Percentiles rank a stretch among this genome's conserved stretches.
Evolutionary conservation across 1,140 invertebrate genomes (phyloP).

Genomic region (Zaprionus lachaisei): DNA sequence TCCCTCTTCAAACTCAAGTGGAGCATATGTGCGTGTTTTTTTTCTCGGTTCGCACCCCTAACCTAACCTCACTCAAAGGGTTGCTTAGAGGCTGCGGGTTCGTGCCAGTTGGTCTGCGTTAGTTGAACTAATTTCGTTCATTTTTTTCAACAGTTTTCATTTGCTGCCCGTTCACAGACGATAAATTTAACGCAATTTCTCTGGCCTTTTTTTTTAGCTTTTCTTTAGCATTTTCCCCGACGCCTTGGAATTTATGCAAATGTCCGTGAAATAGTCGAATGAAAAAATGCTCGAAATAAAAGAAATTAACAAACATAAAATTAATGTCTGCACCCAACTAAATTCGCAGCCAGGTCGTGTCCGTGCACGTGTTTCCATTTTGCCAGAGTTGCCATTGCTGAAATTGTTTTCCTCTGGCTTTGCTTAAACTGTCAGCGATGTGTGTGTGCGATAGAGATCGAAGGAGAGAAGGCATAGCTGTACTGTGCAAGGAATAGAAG

Average conservation of each 20-base stretch:
- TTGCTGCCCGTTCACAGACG: conserved; percentile 66
- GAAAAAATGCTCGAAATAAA: conserved; percentile 69
- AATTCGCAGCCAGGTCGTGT: conserved; percentile 26
- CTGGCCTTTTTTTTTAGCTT: conserved; percentile 16
- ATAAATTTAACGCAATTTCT: conserved; percentile 79
- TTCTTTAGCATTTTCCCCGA: conserved; percentile 41
- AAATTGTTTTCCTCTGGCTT: conserved; percentile 57
- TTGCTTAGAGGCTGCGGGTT: conserved; percentile 29
- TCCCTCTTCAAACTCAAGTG: conserved; percentile 41
- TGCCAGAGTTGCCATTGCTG: conserved; percentile 40
- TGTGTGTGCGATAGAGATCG: conserved; percentile 69
- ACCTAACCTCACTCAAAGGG: conserved; percentile 30
- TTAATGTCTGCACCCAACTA: conserved; percentile 83
- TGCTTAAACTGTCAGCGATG: conserved; percentile 46
- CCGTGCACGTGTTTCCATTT: conserved; percentile 74
- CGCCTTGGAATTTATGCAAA: conserved; percentile 80
- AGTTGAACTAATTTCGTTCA: conserved; percentile 76
- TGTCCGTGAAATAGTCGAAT: conserved; percentile 73
- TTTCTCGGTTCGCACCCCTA: conserved; percentile 6
- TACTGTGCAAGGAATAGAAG: conserved; percentile 21
- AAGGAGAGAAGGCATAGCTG: neutral
- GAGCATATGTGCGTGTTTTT: conserved; percentile 53
- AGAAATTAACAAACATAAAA: conserved; percentile 83
- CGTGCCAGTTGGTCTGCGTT: conserved; percentile 34
- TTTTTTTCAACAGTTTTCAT: conserved; percentile 42